Conservation (phyloP, 2,888 invertebrate genomes). For the Leptura quadrifasciata region DNA sequence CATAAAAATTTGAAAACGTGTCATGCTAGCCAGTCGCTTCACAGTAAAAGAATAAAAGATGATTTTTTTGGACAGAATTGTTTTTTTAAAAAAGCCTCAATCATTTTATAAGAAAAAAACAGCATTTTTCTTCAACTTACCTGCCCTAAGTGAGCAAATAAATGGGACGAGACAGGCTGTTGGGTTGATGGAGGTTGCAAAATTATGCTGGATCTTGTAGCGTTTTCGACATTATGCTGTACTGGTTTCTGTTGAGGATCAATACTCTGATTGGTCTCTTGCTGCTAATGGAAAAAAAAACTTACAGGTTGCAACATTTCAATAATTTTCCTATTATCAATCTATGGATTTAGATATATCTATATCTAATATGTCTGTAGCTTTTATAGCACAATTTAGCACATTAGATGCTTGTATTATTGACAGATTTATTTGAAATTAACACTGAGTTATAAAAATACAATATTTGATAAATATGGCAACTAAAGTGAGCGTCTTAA, state of each 20-base stretch:
- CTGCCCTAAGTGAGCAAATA: conserved; percentile 75
- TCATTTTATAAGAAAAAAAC: not conserved
- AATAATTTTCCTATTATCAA: conserved; percentile 23
- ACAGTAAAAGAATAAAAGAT: not conserved
- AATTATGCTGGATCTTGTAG: conserved; percentile 75
- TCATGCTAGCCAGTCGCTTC: not conserved
- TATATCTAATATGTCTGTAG: too few relatives aligned
- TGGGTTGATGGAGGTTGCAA: conserved; percentile 74
- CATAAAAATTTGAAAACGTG: not conserved
- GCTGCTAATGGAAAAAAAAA: not conserved
- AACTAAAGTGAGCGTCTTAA: too few relatives aligned
- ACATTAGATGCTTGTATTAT: too few relatives aligned
- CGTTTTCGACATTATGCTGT: conserved; percentile 70
- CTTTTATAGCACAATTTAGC: too few relatives aligned
- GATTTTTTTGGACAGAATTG: not conserved
- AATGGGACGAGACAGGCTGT: conserved; percentile 70
- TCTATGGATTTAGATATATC: too few relatives aligned
- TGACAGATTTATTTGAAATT: too few relatives aligned
- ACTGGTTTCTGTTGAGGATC: conserved; percentile 52
- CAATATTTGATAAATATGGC: too few relatives aligned
- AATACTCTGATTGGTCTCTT: conserved; percentile 71
- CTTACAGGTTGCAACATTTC: conserved; percentile 8
- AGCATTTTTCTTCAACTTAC: conserved; percentile 64
- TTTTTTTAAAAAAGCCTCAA: not conserved
- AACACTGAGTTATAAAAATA: too few relatives aligned